Percentiles rank a stretch among this genome's conserved stretches.
Conservation (phyloP, 2,113 vertebrate genomes). For the Cariama cristata region DNA sequence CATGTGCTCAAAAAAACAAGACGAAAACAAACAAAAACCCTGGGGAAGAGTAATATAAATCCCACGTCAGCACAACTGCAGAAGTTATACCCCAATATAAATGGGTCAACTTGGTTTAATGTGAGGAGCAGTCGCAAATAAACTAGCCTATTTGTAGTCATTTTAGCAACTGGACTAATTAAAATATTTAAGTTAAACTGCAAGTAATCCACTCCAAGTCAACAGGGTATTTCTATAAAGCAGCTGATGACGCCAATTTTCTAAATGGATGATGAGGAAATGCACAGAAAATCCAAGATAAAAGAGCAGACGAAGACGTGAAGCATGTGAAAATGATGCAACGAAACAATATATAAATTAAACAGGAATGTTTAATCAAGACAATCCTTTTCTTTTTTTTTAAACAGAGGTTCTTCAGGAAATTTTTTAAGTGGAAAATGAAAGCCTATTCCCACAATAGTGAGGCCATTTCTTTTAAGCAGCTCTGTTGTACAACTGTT, state of each 20-base stretch:
- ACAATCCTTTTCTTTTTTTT: neutral
- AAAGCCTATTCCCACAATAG: constrained; percentile 52
- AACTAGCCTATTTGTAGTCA: neutral
- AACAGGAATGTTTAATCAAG: constrained; percentile 69
- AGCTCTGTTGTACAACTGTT: constrained; percentile 47
- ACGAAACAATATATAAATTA: constrained; percentile 60
- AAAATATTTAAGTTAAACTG: neutral
- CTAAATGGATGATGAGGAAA: neutral
- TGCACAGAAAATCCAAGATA: neutral
- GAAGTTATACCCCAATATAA: neutral
- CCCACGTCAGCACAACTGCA: neutral
- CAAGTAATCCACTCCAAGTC: neutral
- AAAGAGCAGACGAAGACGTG: neutral
- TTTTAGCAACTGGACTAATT: neutral
- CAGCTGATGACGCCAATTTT: neutral
- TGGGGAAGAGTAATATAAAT: neutral
- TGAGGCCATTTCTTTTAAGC: constrained; percentile 56
- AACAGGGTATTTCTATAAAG: neutral
- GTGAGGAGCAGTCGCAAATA: neutral
- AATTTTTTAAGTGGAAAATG: constrained; percentile 31
- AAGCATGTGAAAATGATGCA: constrained; percentile 44
- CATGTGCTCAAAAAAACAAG: neutral
- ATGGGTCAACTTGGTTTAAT: neutral
- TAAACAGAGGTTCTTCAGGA: constrained; percentile 31
- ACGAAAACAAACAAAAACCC: neutral